These are phyloP conservation scores for Aleiodes sp. DNA, from an alignment of 1,140 invertebrate genomes.

Conservation along the genomic window DNA sequence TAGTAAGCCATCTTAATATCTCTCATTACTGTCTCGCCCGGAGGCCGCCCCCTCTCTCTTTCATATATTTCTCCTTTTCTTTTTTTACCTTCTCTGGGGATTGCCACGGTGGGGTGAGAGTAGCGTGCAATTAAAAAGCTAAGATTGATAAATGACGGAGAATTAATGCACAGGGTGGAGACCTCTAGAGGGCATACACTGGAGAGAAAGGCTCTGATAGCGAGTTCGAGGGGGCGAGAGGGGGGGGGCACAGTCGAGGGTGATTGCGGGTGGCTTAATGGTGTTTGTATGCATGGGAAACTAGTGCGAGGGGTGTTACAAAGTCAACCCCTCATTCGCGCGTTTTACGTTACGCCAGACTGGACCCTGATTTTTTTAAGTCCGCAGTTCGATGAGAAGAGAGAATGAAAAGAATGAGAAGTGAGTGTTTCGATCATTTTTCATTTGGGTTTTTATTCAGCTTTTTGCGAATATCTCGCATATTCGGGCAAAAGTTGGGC, in stretches of 20 bases:
- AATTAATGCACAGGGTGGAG: constrained; percentile 54
- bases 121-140: constrained; percentile 61
- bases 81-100: constrained; percentile 2
- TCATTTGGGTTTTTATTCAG: too few relatives aligned
- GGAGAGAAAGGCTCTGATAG: constrained; percentile 28
- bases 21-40: constrained; percentile 36
- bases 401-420: too few relatives aligned
- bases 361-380: constrained; percentile 3
- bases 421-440: too few relatives aligned
- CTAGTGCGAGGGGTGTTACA: constrained; percentile 40
- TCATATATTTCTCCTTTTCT: not conserved
- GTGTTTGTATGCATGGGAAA: constrained; percentile 60
- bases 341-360: constrained; percentile 12
- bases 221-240: constrained; percentile 22
- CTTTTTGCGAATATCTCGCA: too few relatives aligned
- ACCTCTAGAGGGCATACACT: constrained; percentile 31
- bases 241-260: constrained; percentile 35
- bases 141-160: constrained; percentile 65
- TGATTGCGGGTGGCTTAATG: constrained; percentile 60
- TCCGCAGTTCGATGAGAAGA: too few relatives aligned
- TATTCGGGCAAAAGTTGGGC: too few relatives aligned
- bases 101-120: constrained; percentile 35
- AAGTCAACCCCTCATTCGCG: constrained; percentile 30
- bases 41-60: not conserved
- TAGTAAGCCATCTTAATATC: constrained; percentile 40